phyloP scores from a whole-genome alignment of 2,888 invertebrate genomes.

The Euclidia mi region DNA sequence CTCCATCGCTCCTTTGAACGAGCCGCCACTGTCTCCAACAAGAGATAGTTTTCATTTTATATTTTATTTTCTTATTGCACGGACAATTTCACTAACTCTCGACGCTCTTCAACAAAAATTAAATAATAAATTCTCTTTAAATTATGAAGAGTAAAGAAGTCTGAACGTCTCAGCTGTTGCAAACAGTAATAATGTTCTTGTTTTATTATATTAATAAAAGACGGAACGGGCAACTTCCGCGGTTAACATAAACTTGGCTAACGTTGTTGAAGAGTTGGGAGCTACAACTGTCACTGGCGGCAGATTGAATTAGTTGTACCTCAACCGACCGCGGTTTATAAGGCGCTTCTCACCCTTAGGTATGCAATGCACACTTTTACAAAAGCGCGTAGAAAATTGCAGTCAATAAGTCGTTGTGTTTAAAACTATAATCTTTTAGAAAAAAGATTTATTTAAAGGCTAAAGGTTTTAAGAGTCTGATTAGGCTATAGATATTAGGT shows the following conservation, averaged over 20 bases:
- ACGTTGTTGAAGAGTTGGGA: conserved; percentile 50
- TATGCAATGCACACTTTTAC: too few species aligned
- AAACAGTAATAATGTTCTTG: conserved; percentile 31
- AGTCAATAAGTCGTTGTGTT: too few species aligned
- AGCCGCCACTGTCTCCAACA: too few species aligned
- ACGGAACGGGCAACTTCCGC: conserved; percentile 38
- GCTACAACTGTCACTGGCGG: conserved; percentile 48
- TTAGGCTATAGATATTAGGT: too few species aligned
- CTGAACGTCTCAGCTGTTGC: conserved; percentile 31
- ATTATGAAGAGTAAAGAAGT: conserved; percentile 22
- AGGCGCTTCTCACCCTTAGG: not conserved
- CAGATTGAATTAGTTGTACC: conserved; percentile 55
- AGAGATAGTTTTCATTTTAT: too few species aligned
- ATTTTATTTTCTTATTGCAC: too few species aligned
- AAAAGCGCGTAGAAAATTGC: too few species aligned
- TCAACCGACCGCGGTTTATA: conserved; percentile 29
- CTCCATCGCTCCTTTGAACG: too few species aligned
- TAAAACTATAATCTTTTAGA: too few species aligned
- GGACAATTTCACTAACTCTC: too few species aligned
- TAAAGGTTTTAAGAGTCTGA: too few species aligned
- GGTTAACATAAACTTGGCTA: conserved; percentile 49
- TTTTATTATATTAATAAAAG: conserved; percentile 55
- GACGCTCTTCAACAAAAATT: conserved; percentile 8
- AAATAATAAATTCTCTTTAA: conserved; percentile 17
- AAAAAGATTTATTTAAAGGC: too few species aligned